Base-by-base conservation (phyloP, 2,797 vertebrate species). In the Sarcophilus harrisii region DNA sequence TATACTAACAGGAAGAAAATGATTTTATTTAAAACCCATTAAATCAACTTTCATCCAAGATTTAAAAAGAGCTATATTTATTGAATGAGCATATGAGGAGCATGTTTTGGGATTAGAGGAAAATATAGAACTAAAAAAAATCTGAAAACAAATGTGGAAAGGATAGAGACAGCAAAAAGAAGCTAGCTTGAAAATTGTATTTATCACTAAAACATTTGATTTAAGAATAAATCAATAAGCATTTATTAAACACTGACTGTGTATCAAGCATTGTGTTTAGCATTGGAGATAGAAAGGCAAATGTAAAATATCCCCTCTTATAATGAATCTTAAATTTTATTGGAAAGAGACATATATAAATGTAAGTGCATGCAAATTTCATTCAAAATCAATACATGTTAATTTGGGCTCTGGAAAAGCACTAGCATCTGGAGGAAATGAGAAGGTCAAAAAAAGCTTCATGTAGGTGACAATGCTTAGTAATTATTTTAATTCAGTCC, bases 21-120 rank as follows among this genome's bases (percentile, higher is more conserved):
- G 0, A 45, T 81, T 94, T 93, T 93, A 87, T 91, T 91, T 92
- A 73, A 96, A 95, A 54, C 28, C 81, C 90, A 24, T 90, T 95
- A 81, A 45, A 90, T 93, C 92, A 66, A 45, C 27, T 96, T 95
- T 59, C 91, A 93, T 95, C 62, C 89, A 95, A 94, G 91, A 58
- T 66, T 94, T 90, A 90, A 59, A 87, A 28, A 49, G 29, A 81
- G 73, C 13, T 27, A 59, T 57, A 62, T 38, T 32, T 12, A 52
- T 32, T 87, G 30, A 57, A 32, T 52, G 52, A 55, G 24, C n/a
- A 45, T 14, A 81, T 81, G 8, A 81, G 6, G 18, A 81, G 2
- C 66, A 38, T 81, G 18, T 38, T 73, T 45, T 45, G n/a, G 18
- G n/a, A 8, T 81, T 81, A 81, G 66, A 38, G n/a, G 18, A 81